Conservation (phyloP, 2,113 vertebrate species). For the Hemibagrus wyckioides region DNA sequence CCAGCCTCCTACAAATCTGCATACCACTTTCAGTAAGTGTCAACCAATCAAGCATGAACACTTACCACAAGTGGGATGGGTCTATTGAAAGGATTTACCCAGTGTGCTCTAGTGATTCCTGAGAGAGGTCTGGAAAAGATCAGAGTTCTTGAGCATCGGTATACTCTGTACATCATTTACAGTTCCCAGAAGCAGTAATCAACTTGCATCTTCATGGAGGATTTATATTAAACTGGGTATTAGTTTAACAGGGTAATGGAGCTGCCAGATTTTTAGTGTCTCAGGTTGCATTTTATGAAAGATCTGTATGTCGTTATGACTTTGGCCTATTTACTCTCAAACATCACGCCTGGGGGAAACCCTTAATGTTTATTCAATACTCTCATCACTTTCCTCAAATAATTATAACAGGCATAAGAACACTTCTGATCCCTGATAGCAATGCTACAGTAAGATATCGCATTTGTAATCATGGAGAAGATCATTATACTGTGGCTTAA, state of each 20-base stretch:
- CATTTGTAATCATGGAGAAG: conserved; percentile 52
- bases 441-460: conserved; percentile 55
- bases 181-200: neutral
- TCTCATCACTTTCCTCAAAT: neutral
- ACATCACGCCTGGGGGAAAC: neutral
- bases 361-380: neutral
- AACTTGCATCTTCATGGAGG: neutral
- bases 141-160: neutral
- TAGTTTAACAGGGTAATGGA: neutral
- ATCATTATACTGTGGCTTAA: neutral
- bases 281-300: neutral
- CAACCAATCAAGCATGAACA: conserved; percentile 38
- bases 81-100: conserved; percentile 33
- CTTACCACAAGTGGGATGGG: conserved; percentile 46
- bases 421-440: conserved; percentile 42
- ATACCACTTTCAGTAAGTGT: conserved; percentile 41
- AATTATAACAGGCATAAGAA: neutral
- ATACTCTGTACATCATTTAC: neutral
- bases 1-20: conserved; percentile 43
- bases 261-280: neutral
- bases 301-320: neutral
- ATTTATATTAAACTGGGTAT: neutral
- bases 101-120: conserved; percentile 11
- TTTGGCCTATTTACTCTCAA: neutral
- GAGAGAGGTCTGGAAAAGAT: conserved; percentile 17